Conservation (phyloP, 2,797 vertebrate genomes). For the Sternotherus odoratus region DNA sequence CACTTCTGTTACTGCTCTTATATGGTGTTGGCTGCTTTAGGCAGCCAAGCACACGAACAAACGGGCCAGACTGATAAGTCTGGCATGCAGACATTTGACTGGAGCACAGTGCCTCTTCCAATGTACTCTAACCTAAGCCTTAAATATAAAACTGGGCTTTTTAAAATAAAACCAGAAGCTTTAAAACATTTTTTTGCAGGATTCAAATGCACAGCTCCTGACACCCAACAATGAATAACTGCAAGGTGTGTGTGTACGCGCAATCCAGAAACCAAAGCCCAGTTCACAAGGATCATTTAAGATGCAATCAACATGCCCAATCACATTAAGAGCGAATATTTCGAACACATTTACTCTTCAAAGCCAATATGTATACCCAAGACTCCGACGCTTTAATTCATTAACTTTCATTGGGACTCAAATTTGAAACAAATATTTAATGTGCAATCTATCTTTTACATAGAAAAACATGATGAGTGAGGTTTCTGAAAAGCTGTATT, state of each 20-base stretch:
- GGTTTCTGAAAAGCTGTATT: neutral
- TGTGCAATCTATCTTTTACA: neutral
- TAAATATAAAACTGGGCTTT: fast-evolving
- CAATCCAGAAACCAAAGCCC: neutral
- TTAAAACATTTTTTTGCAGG: neutral
- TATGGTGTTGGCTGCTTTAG: conserved; percentile 11
- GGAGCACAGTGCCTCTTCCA: neutral
- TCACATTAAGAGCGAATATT: neutral
- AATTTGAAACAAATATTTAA: conserved; percentile 34
- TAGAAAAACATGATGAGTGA: neutral
- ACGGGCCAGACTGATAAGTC: conserved; percentile 54
- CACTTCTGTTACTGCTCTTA: conserved; percentile 28
- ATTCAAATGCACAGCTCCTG: fast-evolving
- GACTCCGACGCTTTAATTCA: neutral
- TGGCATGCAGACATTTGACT: neutral
- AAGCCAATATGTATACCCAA: neutral
- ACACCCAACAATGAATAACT: neutral
- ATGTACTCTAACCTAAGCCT: neutral
- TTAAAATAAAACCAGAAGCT: neutral
- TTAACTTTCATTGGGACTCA: conserved; percentile 32
- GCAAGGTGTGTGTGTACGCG: neutral
- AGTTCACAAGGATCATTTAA: neutral
- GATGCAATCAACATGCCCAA: neutral
- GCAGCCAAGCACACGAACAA: conserved; percentile 48
- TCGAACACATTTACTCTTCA: neutral